phyloP scores from a whole-genome alignment of 2,113 vertebrate species.

The Malurus cyaneus region DNA sequence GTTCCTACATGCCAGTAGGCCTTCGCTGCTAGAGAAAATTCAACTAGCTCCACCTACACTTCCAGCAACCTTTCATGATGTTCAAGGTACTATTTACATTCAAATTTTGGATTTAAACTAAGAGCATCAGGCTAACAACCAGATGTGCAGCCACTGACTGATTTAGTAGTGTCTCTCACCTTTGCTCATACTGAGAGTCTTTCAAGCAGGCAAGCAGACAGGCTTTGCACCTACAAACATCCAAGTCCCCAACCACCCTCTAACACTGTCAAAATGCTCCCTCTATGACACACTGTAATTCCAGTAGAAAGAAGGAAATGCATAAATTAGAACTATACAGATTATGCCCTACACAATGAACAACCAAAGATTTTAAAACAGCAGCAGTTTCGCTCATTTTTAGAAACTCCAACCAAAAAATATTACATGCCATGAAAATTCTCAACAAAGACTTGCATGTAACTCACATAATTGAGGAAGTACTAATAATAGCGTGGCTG shows the following conservation, averaged over 20 bases:
- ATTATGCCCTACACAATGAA: constrained; percentile 13
- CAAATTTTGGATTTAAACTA: neutral
- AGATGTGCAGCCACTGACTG: neutral
- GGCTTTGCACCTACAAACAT: neutral
- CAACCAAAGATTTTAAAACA: neutral
- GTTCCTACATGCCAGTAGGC: neutral
- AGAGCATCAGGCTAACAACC: neutral
- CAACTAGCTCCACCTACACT: neutral
- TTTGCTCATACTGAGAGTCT: neutral
- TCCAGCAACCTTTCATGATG: neutral
- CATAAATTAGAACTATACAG: constrained; percentile 61
- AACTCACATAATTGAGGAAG: constrained; percentile 64
- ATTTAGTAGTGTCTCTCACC: neutral
- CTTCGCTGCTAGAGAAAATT: neutral
- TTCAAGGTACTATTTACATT: neutral
- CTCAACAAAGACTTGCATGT: constrained; percentile 47
- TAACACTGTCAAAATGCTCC: neutral
- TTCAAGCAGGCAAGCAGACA: neutral
- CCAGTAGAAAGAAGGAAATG: constrained; percentile 58
- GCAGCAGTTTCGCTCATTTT: constrained; percentile 1
- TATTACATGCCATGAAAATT: constrained; percentile 67
- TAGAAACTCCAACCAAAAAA: constrained; percentile 38
- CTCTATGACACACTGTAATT: neutral
- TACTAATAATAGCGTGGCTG: constrained; percentile 43
- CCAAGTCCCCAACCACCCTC: neutral